A percentile compares a stretch with the other conserved stretches of the same genome.
These are phyloP conservation scores for Sweltsa coloradensis DNA, from an alignment of 1,140 invertebrate species.

Conservation along the genomic window DNA sequence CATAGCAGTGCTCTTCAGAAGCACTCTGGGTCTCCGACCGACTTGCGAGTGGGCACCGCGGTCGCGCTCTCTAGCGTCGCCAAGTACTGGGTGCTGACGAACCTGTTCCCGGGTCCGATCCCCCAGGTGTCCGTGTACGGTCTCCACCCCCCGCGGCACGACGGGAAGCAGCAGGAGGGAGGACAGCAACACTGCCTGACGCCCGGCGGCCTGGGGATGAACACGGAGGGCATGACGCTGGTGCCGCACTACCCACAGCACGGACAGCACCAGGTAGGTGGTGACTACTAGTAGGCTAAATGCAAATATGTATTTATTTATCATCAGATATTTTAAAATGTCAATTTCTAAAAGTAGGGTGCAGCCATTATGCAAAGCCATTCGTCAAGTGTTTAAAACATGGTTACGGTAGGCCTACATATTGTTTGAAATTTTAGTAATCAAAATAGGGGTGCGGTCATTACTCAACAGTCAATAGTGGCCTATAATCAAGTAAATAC, in stretches of 20 bases:
- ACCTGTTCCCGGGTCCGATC: conserved; percentile 45
- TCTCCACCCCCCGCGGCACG: conserved; percentile 7
- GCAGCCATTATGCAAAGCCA: too few relatives aligned
- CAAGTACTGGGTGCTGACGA: conserved; percentile 53
- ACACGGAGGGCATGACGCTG: conserved; percentile 1
- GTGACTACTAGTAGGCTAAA: too few relatives aligned
- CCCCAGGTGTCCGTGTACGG: conserved; percentile 35
- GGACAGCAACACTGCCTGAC: conserved; percentile 1
- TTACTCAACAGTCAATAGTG: too few relatives aligned
- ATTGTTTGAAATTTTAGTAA: too few relatives aligned
- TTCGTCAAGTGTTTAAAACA: too few relatives aligned
- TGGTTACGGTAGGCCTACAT: too few relatives aligned
- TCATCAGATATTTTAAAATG: neutral
- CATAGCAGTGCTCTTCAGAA: conserved; percentile 22
- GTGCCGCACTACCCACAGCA: conserved; percentile 8
- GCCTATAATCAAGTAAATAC: too few relatives aligned
- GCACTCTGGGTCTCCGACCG: conserved; percentile 20
- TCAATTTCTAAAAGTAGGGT: too few relatives aligned
- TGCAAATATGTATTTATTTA: too few relatives aligned
- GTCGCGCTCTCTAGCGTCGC: conserved; percentile 42
- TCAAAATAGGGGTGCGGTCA: too few relatives aligned
- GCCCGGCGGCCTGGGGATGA: neutral
- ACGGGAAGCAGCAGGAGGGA: conserved; percentile 2
- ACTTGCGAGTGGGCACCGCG: conserved; percentile 36
- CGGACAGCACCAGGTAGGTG: conserved; percentile 2